phyloP scores from a whole-genome alignment of 2,113 vertebrate species.

The Litocranius walleri region DNA sequence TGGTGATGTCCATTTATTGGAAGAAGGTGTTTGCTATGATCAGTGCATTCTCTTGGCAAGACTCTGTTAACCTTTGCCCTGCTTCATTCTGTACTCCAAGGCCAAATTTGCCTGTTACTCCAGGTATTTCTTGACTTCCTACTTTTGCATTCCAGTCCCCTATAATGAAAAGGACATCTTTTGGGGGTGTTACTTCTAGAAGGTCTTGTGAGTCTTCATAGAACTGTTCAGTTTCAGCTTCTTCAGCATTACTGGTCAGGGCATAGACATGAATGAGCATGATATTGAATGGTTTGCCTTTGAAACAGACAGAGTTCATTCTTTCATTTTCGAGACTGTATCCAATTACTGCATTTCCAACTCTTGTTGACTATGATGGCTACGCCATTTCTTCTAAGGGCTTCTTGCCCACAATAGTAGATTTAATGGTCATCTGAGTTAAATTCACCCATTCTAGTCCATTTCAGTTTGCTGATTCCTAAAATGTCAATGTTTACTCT shows the following conservation, averaged over 20 bases:
- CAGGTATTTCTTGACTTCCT: background rate
- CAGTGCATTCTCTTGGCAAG: background rate
- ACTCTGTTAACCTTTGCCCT: background rate
- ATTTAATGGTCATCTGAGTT: background rate
- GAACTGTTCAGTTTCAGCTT: background rate
- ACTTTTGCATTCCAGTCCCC: background rate
- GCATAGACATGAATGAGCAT: background rate
- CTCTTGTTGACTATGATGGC: background rate
- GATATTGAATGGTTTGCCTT: background rate
- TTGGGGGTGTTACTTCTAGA: background rate
- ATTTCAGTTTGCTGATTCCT: rapidly evolving
- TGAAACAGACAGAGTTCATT: background rate
- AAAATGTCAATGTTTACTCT: background rate
- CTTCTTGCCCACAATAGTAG: background rate
- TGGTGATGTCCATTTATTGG: background rate
- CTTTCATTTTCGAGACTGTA: background rate
- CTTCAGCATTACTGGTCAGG: background rate
- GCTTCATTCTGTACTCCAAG: background rate
- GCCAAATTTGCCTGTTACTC: background rate
- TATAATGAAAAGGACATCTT: background rate
- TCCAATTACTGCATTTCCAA: background rate
- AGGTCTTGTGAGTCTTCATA: background rate
- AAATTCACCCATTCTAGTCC: background rate
- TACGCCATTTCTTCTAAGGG: background rate
- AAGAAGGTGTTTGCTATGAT: background rate